A percentile compares a stretch with the other conserved stretches of the same genome.
These are phyloP conservation scores for Hydroisotoma schaefferi DNA, from an alignment of 2,888 invertebrate species.

Conservation along the genomic window DNA sequence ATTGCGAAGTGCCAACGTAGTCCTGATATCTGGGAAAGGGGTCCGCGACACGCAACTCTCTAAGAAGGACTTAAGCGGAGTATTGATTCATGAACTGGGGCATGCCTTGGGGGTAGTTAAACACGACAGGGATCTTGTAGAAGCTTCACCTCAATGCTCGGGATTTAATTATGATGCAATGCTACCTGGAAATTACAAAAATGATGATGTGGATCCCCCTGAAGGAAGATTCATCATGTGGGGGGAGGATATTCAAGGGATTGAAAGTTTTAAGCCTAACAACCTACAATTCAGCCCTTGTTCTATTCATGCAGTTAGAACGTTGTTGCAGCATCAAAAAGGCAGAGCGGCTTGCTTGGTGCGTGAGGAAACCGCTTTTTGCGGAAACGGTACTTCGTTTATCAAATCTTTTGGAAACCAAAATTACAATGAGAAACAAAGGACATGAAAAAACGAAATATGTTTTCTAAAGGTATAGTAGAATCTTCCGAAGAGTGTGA, in stretches of 20 bases:
- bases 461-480: no score
- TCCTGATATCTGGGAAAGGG: not conserved
- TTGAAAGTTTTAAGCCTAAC: not conserved
- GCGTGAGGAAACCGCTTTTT: no score
- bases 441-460: no score
- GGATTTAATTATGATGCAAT: not conserved
- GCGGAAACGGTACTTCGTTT: no score
- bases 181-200: conserved; percentile 1
- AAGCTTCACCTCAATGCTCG: conserved; percentile 1
- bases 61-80: not conserved
- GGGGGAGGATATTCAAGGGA: conserved; percentile 7
- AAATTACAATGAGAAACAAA: no score
- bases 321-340: not conserved
- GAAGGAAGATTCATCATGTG: conserved; percentile 7
- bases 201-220: not conserved
- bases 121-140: conserved; percentile 8
- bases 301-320: not conserved
- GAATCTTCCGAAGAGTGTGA: no score
- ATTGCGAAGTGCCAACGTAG: conserved; percentile 2
- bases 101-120: conserved; percentile 5
- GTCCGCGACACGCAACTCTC: not conserved
- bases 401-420: no score
- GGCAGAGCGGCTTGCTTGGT: not conserved
- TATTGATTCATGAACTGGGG: not conserved
- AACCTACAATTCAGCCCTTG: conserved; percentile 4